Base-by-base conservation (phyloP, 2,113 vertebrate genomes). In the Myodes glareolus region DNA sequence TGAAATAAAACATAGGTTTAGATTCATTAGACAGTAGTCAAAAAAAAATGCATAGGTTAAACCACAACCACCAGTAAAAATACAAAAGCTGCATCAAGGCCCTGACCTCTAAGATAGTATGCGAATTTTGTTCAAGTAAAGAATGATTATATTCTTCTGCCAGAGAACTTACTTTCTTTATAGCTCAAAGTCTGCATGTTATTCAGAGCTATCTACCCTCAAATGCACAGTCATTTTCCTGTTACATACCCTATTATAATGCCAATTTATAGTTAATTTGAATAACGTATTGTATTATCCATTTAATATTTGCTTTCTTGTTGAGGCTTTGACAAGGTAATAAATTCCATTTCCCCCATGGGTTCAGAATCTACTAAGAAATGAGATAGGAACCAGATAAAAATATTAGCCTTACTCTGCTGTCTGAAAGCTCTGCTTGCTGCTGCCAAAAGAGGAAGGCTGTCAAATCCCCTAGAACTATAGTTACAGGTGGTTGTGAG, bases 331-430 rank as follows among this genome's bases (percentile, higher is more conserved):
- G 68, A 81, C 11, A 70, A 33, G 72, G 73, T 55, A 93, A 68
- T 75, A 52, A 76, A 78, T 76, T 10, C 50, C 27, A 93, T 55
- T 47, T 95, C 86, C n/a, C 72, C 63, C 47, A 39, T 86, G 65
- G n/a, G 12, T 65, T 92, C 21, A 58, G 82, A 65, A n/a, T 91
- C 39, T 52, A 36, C 72, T 88, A 88, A 91, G 84, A 94, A 68
- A 70, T 36, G 61, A 42, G 36, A 72, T 12, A 63, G 8, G 42
- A 88, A 77, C 55, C 36, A 91, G 70, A 70, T 80, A 76, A 93
- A 95, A 80, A 9, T 29, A 73, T 78, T 16, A 39, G 21, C 21
- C 1, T 89, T 68, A 63, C 7, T 55, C n/a, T 52, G 50, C 31
- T 58, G 25, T 42, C 27, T 0, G 11, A 63, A 23, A 45, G 10